phyloP scores from a whole-genome alignment of 2,113 vertebrate genomes.

The Dicentrarchus labrax region DNA sequence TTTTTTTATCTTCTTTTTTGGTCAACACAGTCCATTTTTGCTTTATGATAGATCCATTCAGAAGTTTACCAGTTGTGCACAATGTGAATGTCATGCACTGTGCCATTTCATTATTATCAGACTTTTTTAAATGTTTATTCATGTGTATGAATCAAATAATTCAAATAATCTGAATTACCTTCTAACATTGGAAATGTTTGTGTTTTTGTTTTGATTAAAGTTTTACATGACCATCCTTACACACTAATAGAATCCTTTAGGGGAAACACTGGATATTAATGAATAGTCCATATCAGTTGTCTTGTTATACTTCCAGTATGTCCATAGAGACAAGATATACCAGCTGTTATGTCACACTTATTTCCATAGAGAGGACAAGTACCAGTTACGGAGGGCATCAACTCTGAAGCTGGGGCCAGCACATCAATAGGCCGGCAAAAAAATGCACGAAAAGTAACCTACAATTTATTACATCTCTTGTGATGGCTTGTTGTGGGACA shows the following conservation, averaged over 20 bases:
- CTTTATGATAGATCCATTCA: not conserved
- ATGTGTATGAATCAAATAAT: too few relatives aligned
- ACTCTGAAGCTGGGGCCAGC: slow-evolving; percentile 74
- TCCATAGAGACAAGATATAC: slow-evolving; percentile 42
- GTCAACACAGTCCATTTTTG: not conserved
- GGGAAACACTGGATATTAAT: slow-evolving; percentile 50
- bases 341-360: slow-evolving; percentile 72
- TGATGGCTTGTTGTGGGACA: slow-evolving; percentile 72
- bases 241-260: not conserved
- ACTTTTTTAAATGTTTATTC: too few relatives aligned
- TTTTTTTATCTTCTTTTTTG: not conserved
- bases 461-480: slow-evolving; percentile 67
- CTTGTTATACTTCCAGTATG: slow-evolving; percentile 27
- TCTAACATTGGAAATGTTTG: too few relatives aligned
- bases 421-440: slow-evolving; percentile 76
- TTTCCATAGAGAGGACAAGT: slow-evolving; percentile 83
- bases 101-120: not conserved
- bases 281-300: slow-evolving; percentile 18
- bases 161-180: too few relatives aligned
- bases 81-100: not conserved
- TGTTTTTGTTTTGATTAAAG: too few relatives aligned
- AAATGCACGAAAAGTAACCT: slow-evolving; percentile 82
- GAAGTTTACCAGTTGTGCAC: not conserved
- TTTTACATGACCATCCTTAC: not conserved
- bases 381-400: slow-evolving; percentile 71